Base-by-base conservation (phyloP, 2,113 vertebrate genomes). In the Elgaria multicarinata region DNA sequence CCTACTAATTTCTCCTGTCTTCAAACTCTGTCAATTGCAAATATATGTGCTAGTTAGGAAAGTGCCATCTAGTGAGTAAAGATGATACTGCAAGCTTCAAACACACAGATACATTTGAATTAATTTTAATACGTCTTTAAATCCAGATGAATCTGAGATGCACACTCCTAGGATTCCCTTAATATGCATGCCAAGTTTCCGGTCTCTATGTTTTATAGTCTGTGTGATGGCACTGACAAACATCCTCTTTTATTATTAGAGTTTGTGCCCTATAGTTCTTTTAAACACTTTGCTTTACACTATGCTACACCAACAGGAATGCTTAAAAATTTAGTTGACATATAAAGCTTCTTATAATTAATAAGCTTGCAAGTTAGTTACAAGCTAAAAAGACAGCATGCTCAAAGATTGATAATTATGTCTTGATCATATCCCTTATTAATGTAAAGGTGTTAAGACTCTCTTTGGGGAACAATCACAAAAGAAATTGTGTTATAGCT, bases 281-380 rank as follows among this genome's bases (percentile, higher is more conserved):
- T 28, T 44, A 83, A 83, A 67, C 6, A n/a, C 7, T 82, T 64
- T 39, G n/a, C 7, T 10, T 83, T 42, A 16, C 22, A 83, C 24
- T 2, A 8, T 64, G 64, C 36, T 64, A 26, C 46, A 93, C 82
- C 12, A 91, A 64, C 85, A 62, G 58, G 90, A 92, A 87, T 36
- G 92, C 0, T 50, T 44, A 14, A 44, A 83, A 85, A 83, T 85
- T 88, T 90, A 55, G 80, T n/a, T 86, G n/a, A 76, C 91, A 91
- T 14, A 26, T 81, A 42, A 39, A 46, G 46, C 81, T 75, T 79
- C 85, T 67, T 81, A 31, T 0, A 0, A 12, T 16, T 58, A 62
- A 86, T 36, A 53, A 91, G 0, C 2, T 85, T 58, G 42, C 50
- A 79, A 88, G 89, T 93, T 83, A 93, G 86, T 91, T 84, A 88